A percentile compares a stretch with the other conserved stretches of the same genome.
Evolutionary conservation across 1,140 invertebrate genomes (phyloP).

Genomic region (Acromyrmex echinatior): DNA sequence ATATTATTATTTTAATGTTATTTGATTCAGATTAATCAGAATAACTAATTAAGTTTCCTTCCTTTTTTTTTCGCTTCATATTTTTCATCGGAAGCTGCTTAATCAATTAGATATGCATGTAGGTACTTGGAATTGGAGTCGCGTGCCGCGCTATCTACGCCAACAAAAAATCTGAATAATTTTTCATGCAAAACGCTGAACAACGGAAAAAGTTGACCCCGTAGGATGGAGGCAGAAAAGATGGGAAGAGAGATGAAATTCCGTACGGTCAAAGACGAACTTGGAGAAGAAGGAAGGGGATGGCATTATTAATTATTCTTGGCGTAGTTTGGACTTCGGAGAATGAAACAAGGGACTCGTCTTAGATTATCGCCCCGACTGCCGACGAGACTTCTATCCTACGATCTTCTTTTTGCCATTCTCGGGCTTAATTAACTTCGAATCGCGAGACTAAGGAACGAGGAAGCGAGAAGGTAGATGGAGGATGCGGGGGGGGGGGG

Average conservation of each 20-base stretch:
- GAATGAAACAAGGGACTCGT: constrained; percentile 51
- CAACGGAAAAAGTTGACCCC: constrained; percentile 4
- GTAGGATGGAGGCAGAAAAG: neutral
- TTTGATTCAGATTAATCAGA: neutral
- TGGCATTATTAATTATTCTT: constrained; percentile 74
- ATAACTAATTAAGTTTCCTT: neutral
- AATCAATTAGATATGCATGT: constrained; percentile 46
- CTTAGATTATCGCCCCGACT: constrained; percentile 52
- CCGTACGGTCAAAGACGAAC: constrained; percentile 16
- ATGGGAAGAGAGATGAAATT: constrained; percentile 32
- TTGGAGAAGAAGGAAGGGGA: constrained; percentile 3
- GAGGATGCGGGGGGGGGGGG: neutral
- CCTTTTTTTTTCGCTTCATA: neutral
- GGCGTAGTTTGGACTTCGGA: constrained; percentile 52
- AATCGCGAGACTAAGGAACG: constrained; percentile 58
- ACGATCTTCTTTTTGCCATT: constrained; percentile 59
- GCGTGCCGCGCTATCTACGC: neutral
- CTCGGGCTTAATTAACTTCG: constrained; percentile 72
- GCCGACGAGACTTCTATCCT: constrained; percentile 56
- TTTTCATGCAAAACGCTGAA: constrained; percentile 16
- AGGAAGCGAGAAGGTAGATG: neutral
- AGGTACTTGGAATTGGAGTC: neutral
- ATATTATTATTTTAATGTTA: neutral
- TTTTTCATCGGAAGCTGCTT: neutral
- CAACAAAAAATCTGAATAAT: constrained; percentile 18